These are phyloP conservation scores for Kryptopterus vitreolus DNA, from an alignment of 2,797 vertebrate genomes.

Conservation along the genomic window DNA sequence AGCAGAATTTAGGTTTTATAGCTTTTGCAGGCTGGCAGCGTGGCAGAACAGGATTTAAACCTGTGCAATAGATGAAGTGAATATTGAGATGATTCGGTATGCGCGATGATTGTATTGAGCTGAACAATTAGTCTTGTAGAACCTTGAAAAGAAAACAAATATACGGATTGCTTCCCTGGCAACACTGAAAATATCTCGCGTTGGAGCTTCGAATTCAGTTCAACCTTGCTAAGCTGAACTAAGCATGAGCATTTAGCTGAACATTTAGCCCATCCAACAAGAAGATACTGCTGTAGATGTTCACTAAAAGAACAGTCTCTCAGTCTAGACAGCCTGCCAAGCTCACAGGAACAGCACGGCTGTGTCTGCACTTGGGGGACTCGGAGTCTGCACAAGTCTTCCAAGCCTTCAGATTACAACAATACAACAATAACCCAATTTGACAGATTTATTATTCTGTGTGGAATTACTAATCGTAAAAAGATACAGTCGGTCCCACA, in stretches of 20 bases:
- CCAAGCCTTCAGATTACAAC: slow-evolving; percentile 6
- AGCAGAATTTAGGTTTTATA: slow-evolving; percentile 40
- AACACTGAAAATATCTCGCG: background rate
- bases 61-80: background rate
- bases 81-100: background rate
- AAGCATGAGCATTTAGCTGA: background rate
- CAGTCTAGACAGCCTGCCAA: slow-evolving; percentile 22
- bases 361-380: slow-evolving; percentile 24
- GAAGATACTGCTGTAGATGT: background rate
- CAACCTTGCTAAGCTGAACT: background rate
- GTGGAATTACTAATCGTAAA: background rate
- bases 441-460: background rate
- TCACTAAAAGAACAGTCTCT: slow-evolving; percentile 18
- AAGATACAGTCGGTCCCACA: background rate
- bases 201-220: background rate
- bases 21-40: slow-evolving; percentile 7
- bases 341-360: slow-evolving; percentile 16
- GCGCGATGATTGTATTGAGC: background rate
- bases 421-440: background rate
- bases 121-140: slow-evolving; percentile 17
- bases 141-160: background rate
- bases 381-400: background rate
- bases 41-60: slow-evolving; percentile 7
- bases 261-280: background rate
- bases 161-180: background rate